Evolutionary conservation across 2,113 vertebrate genomes (phyloP).

Genomic region (Ophiodon elongatus): DNA sequence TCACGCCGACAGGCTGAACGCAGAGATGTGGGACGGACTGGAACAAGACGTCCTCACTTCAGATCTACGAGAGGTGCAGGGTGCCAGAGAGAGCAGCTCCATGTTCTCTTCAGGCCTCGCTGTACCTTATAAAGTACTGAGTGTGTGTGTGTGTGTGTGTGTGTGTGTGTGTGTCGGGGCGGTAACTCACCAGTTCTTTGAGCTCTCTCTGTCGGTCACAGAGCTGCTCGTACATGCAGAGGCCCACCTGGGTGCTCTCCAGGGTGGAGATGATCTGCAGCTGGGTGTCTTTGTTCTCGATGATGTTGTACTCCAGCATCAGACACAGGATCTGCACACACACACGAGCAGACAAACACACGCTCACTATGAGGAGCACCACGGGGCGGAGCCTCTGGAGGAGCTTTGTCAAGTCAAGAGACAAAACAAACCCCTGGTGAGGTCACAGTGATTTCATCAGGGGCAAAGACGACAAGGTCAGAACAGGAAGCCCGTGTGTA

Average conservation of each 20-base stretch:
- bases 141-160: background rate
- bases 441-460: background rate
- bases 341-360: slow-evolving; percentile 39
- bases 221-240: slow-evolving; percentile 98
- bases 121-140: background rate
- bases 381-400: too few species aligned
- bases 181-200: slow-evolving; percentile 93
- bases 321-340: slow-evolving; percentile 93
- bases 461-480: too few species aligned
- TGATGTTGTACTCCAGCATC: slow-evolving; percentile 99
- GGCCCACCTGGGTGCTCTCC: slow-evolving; percentile 96
- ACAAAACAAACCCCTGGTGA: too few species aligned
- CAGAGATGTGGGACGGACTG: background rate
- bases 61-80: background rate
- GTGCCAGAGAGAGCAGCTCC: background rate
- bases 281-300: slow-evolving; percentile 98
- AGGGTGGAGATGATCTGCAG: slow-evolving; percentile 99
- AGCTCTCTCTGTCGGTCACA: slow-evolving; percentile 97
- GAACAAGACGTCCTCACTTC: slow-evolving; percentile 12
- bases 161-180: slow-evolving; percentile 9
- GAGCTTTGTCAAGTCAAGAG: too few species aligned
- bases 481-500: too few species aligned
- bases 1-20: background rate
- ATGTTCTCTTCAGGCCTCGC: background rate
- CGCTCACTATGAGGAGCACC: background rate